Evolutionary conservation across 2,888 invertebrate genomes (phyloP).

Genomic region (Merodon equestris): DNA sequence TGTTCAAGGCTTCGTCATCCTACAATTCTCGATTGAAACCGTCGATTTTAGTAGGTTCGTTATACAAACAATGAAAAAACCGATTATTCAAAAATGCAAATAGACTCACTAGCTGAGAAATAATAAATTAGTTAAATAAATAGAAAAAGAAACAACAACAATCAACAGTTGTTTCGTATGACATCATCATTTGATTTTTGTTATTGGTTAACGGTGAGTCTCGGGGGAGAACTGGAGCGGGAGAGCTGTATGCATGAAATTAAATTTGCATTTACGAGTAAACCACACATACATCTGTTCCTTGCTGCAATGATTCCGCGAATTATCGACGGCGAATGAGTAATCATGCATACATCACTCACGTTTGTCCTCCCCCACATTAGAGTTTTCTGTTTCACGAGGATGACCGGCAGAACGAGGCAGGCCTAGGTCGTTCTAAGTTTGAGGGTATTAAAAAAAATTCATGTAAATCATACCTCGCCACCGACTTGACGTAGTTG

Average conservation of each 20-base stretch:
- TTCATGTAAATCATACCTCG: constrained; percentile 74
- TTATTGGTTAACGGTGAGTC: constrained; percentile 8
- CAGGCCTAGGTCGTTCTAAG: no score
- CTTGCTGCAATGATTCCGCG: constrained; percentile 1
- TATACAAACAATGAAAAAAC: constrained; percentile 32
- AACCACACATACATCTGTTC: not conserved
- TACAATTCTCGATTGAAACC: no score
- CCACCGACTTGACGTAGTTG: constrained; percentile 78
- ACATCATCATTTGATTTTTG: constrained; percentile 47
- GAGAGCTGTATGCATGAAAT: constrained; percentile 21
- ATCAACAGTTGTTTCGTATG: constrained; percentile 25
- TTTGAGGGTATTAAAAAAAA: not conserved
- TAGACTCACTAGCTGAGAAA: constrained; percentile 12
- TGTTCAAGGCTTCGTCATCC: no score
- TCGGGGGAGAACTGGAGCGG: no score
- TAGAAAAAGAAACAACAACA: constrained; percentile 19
- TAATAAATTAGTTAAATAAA: constrained; percentile 32
- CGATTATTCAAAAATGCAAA: constrained; percentile 11
- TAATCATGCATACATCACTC: no score
- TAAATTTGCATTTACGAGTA: constrained; percentile 31
- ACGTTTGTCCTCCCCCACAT: no score
- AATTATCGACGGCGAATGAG: constrained; percentile 8
- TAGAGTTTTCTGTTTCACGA: no score
- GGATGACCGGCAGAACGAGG: no score
- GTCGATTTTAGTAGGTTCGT: constrained; percentile 17